Percentiles rank a stretch among this genome's conserved stretches.
Evolutionary conservation across 2,113 vertebrate genomes (phyloP).

Genomic region (Chaetodon auriga): DNA sequence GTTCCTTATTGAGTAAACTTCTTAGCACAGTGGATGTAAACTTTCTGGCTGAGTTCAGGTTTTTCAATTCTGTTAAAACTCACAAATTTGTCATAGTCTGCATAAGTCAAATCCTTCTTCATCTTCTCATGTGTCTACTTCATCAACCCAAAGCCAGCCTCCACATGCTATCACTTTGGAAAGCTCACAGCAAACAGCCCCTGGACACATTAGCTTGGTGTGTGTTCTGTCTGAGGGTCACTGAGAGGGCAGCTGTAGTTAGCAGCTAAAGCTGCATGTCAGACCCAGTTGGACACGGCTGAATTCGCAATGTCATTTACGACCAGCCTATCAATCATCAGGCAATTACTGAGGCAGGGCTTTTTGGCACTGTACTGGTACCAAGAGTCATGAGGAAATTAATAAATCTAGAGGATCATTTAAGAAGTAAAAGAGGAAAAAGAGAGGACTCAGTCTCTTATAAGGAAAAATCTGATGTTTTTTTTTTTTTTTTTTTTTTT

Average conservation of each 20-base stretch:
- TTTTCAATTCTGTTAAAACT: background rate
- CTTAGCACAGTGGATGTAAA: background rate
- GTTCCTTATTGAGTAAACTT: background rate
- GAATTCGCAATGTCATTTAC: constrained; percentile 76
- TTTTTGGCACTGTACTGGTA: constrained; percentile 53
- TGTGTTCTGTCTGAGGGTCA: constrained; percentile 84
- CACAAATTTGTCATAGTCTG: background rate
- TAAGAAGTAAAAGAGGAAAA: constrained; percentile 15
- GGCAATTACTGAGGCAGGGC: constrained; percentile 82
- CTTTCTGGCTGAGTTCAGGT: background rate
- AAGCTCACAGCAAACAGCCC: constrained; percentile 20
- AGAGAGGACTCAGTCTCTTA: constrained; percentile 1
- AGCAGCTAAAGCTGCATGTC: constrained; percentile 82
- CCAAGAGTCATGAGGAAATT: constrained; percentile 47
- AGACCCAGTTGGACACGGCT: constrained; percentile 58
- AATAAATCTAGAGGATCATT: constrained; percentile 43
- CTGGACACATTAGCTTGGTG: constrained; percentile 65
- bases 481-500: too few species aligned
- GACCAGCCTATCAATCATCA: constrained; percentile 88
- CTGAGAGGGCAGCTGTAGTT: constrained; percentile 81
- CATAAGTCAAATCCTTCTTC: constrained; percentile 12
- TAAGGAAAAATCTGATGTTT: constrained; percentile 12
- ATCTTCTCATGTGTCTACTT: background rate
- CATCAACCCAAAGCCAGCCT: background rate
- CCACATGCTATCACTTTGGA: constrained; percentile 5